Evolutionary conservation across 1,140 invertebrate species (phyloP).

Genomic region (Oedothorax gibbosus): DNA sequence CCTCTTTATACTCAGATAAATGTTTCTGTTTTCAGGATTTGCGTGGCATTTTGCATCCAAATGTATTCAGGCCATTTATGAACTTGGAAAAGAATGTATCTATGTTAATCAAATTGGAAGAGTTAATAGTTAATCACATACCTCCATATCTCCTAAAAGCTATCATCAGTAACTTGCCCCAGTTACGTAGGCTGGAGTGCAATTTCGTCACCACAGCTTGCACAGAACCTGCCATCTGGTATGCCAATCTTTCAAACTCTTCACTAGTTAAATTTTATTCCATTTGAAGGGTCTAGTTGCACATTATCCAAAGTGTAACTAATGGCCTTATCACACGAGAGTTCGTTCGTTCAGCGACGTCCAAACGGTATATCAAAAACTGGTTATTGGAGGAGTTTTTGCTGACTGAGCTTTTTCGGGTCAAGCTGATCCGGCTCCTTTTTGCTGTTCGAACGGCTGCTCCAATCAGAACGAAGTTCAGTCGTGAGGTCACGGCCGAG

Average conservation of each 20-base stretch:
- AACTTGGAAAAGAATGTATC: neutral
- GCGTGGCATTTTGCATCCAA: conserved; percentile 7
- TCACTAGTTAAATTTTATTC: no score
- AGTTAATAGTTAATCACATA: conserved; percentile 31
- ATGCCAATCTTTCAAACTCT: neutral
- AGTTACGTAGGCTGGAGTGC: conserved; percentile 21
- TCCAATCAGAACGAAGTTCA: no score
- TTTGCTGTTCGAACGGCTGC: no score
- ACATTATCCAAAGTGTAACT: no score
- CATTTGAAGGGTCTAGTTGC: no score
- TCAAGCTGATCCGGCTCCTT: no score
- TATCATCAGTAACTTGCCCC: conserved; percentile 2
- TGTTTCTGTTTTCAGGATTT: conserved; percentile 38
- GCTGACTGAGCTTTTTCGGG: no score
- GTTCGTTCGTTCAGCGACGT: no score
- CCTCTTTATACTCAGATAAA: neutral
- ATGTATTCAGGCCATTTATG: neutral
- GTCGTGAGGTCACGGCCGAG: no score
- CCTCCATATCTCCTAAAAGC: conserved; percentile 1
- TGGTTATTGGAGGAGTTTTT: no score
- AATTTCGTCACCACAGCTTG: conserved; percentile 12
- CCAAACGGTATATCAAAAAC: no score
- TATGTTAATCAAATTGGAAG: neutral
- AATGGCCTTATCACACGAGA: no score
- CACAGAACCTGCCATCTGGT: conserved; percentile 46